Conservation (phyloP, 2,797 vertebrate species). For the Notoglanidium macrostoma region DNA sequence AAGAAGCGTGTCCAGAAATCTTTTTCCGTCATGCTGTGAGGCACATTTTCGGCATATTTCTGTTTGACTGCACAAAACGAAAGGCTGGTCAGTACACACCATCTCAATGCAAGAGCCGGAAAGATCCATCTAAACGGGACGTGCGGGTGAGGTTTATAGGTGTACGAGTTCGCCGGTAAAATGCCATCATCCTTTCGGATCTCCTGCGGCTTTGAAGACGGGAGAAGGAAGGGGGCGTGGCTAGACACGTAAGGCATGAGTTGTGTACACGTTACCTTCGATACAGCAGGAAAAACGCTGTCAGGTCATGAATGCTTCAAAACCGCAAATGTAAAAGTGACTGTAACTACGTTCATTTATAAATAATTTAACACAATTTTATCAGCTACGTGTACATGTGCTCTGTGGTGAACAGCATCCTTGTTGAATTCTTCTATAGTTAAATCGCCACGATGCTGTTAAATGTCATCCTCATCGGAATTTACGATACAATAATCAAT, state of each 20-base stretch:
- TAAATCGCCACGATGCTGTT: not conserved
- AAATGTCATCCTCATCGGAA: not conserved
- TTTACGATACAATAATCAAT: not conserved
- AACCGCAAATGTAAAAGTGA: too few species aligned
- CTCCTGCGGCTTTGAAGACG: not conserved
- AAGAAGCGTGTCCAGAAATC: constrained; percentile 99
- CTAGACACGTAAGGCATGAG: not conserved
- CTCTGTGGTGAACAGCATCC: not conserved
- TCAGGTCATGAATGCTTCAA: not conserved
- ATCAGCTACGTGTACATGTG: not conserved
- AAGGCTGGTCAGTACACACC: not conserved
- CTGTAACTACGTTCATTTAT: not conserved
- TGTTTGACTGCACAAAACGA: constrained; percentile 85
- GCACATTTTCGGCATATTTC: constrained; percentile 97
- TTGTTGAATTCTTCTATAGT: not conserved
- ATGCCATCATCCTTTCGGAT: not conserved
- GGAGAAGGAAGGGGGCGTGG: not conserved
- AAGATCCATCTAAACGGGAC: not conserved
- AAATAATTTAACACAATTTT: not conserved
- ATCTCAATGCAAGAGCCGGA: not conserved
- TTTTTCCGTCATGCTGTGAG: constrained; percentile 94
- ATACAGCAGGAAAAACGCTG: not conserved
- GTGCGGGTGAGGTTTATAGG: not conserved
- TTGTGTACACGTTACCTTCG: not conserved
- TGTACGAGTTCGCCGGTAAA: too few species aligned